Base-by-base conservation (phyloP, 2,888 invertebrate genomes). In the Eulithis prunata region DNA sequence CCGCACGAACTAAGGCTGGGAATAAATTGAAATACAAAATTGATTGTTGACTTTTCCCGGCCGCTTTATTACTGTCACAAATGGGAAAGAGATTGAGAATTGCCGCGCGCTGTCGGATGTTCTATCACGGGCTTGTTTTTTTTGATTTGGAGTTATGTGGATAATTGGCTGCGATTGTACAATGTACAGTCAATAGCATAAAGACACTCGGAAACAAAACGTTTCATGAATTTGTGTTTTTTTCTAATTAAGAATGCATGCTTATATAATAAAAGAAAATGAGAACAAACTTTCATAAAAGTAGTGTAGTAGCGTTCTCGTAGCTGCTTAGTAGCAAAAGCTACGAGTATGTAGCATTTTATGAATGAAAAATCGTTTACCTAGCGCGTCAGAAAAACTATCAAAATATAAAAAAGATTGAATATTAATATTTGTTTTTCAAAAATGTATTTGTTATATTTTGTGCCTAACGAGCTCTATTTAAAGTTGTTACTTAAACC, bases 11-110 rank as follows among this genome's bases (percentile, higher is more conserved):
- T 92, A 91, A 86, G 91, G 90, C 87, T 88, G 88, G 91, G 90
- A 92, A 91, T 92, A 92, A 92, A 93, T 93, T 91, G 93, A 92
- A 93, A 93, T 92, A 93, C 91, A 91, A 93, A 93, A 93, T 93
- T 92, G 93, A 93, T 93, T 93, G 93, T 93, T 93, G 93, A 91
- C 90, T 88, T 90, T 90, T 87, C 88, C 91, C 90, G 88, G 89
- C 78, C 86, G 89, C 87, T 92, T 93, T 93, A 93, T 93, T 93
- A 91, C 92, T 90, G 91, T 88, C 90, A 90, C 89, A 92, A 93
- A 93, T 93, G 87, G 91, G 89, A 89, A 71, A 87, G 84, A 88
- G 89, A 92, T 93, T 93, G 92, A 87, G 90, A 89, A 91, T 91
- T 91, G 89, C 86, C 88, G 87, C 82, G 82, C 81, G 76, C 77